These are phyloP conservation scores for Dromaius novaehollandiae DNA, from an alignment of 2,113 vertebrate genomes.

Conservation along the genomic window DNA sequence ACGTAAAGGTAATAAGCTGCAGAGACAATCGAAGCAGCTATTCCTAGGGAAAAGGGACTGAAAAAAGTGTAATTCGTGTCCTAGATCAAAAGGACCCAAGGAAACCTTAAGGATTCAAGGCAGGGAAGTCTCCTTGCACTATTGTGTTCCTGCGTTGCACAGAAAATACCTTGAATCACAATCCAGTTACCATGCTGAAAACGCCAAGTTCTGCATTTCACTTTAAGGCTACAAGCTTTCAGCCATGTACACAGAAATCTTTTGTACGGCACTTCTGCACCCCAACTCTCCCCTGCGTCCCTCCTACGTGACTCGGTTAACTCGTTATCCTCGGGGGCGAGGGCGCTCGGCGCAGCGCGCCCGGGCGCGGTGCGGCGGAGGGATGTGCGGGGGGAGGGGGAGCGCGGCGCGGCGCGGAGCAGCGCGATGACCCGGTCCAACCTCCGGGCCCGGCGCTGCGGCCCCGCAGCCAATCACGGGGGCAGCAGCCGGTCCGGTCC, in stretches of 20 bases:
- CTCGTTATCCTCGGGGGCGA: conserved; percentile 56
- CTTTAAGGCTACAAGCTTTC: conserved; percentile 61
- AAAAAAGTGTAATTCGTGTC: background rate
- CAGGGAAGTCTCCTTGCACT: background rate
- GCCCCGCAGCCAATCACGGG: conserved; percentile 54
- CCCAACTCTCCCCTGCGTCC: conserved; percentile 63
- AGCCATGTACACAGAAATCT: conserved; percentile 63
- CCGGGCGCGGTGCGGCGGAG: background rate
- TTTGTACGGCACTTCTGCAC: conserved; percentile 67
- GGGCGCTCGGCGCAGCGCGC: background rate
- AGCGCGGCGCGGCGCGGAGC: background rate
- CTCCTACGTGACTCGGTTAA: conserved; percentile 64
- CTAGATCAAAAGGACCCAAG: background rate
- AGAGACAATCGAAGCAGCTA: background rate
- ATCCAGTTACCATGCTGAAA: conserved; percentile 57
- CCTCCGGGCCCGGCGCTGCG: conserved; percentile 44
- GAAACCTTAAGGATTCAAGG: background rate
- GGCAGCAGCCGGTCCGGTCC: conserved; percentile 7
- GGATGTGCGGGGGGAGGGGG: background rate
- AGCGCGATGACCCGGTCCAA: conserved; percentile 41
- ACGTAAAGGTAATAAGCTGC: background rate
- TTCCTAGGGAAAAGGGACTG: background rate
- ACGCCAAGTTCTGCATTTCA: conserved; percentile 61
- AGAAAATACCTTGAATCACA: conserved; percentile 60
- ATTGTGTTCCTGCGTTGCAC: conserved; percentile 6